Evolutionary conservation across 2,888 invertebrate genomes (phyloP), one percentile per base, ranked within the genome.

Genomic region (Phania funesta): DNA sequence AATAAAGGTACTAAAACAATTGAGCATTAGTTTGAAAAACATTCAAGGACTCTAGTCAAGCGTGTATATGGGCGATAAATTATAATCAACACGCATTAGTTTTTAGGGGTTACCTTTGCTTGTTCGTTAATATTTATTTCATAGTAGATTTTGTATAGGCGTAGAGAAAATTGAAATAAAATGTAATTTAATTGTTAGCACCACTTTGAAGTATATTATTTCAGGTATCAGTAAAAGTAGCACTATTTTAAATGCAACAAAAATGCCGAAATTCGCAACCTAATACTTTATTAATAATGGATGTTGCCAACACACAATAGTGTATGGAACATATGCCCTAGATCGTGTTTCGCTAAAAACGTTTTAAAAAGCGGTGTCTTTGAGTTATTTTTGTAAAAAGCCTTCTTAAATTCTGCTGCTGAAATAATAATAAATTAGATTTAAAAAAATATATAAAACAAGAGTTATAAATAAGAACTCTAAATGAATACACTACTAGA

Each of bases 11-110:
- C n/a, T n/a, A n/a, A n/a, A n/a, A n/a, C 68, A 78, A 78, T 58
- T 44, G 74, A 24, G 70, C 68, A 50, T 74, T 78, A 74, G 58
- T 68, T 60, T 70, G 26, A 48, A 58, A 64, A 76, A 81, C 67
- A 81, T 81, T 77, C 67, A 77, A 82, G 77, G 81, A 82, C 77
- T 82, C 56, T 50, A 82, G 56, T 77, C 74, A 78, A 44, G 81
- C 81, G 77, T 82, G 64, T 41, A 74, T 54, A 62, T 60, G 35
- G 64, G 56, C 54, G 64, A 82, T 82, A 74, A 78, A 77, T 68
- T 68, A 50, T 20, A 46, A 74, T 74, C 77, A 78, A 58, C 68
- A 82, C 56, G 38, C 74, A 48, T 38, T 64, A 50, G 58, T 58
- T n/a, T n/a, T 78, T 58, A 64, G 35, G 62, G 48, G 29, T 56